These are phyloP conservation scores for Hycleus phaleratus DNA, from an alignment of 1,140 invertebrate genomes.

Conservation along the genomic window DNA sequence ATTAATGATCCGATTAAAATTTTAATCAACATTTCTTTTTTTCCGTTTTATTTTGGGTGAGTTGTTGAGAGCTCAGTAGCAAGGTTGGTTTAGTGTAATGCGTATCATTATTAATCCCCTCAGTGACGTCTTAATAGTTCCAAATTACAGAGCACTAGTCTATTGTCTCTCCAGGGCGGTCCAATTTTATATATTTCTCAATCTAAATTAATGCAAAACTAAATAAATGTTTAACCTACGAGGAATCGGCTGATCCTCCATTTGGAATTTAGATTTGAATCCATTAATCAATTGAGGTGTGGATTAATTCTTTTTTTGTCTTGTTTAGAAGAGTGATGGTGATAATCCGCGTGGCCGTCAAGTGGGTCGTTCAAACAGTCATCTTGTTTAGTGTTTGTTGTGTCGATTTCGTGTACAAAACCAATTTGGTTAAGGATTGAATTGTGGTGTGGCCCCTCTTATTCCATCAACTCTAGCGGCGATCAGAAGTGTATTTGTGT, in stretches of 20 bases:
- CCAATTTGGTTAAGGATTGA: slow-evolving; percentile 10
- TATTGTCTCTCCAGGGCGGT: background rate
- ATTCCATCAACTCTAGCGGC: background rate
- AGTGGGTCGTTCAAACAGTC: background rate
- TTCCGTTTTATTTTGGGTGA: slow-evolving; percentile 1
- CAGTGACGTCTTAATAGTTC: slow-evolving; percentile 26
- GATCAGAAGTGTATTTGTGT: background rate
- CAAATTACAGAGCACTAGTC: slow-evolving; percentile 18
- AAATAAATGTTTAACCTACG: background rate
- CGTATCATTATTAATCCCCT: slow-evolving; percentile 25
- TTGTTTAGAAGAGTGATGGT: slow-evolving; percentile 4
- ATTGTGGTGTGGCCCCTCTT: background rate
- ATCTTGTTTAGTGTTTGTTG: background rate
- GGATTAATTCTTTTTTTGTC: slow-evolving; percentile 2
- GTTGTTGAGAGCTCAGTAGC: slow-evolving; percentile 21
- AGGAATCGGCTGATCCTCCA: no score
- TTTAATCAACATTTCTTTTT: slow-evolving; percentile 26
- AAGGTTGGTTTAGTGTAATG: slow-evolving; percentile 24
- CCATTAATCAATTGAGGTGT: background rate
- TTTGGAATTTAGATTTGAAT: no score
- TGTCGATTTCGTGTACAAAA: slow-evolving; percentile 15
- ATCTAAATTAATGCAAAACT: background rate
- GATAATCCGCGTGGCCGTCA: slow-evolving; percentile 5
- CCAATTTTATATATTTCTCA: slow-evolving; percentile 1
- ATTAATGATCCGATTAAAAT: slow-evolving; percentile 31